Conservation (phyloP, 2,797 vertebrate species). For the Molossus alvarezi region DNA sequence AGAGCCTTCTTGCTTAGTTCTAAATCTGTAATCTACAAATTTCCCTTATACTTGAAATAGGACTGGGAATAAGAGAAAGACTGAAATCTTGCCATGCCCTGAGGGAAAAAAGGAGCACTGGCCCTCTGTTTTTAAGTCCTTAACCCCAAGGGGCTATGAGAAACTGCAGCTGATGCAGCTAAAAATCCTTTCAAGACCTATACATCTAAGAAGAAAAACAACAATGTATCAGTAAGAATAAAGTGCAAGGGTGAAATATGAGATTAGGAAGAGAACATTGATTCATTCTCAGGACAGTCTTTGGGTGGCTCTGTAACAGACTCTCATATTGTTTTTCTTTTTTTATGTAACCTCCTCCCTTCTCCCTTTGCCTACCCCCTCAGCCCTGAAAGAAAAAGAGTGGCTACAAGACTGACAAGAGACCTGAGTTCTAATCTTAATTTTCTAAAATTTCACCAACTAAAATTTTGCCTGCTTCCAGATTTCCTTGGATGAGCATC, state of each 20-base stretch:
- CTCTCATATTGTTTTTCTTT: not conserved
- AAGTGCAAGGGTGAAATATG: not conserved
- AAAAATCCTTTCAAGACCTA: constrained; percentile 63
- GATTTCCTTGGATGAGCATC: constrained; percentile 3
- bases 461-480: constrained; percentile 33
- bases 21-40: constrained; percentile 41
- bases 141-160: constrained; percentile 57
- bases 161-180: constrained; percentile 31
- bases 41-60: not conserved
- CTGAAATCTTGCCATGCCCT: constrained; percentile 58
- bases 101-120: constrained; percentile 15
- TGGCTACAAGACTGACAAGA: not conserved
- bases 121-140: constrained; percentile 47
- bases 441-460: constrained; percentile 53
- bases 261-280: constrained; percentile 27
- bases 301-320: not conserved
- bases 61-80: not conserved
- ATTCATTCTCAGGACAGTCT: constrained; percentile 8
- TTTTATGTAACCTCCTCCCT: not conserved
- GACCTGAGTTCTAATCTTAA: constrained; percentile 3
- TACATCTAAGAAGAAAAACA: not conserved
- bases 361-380: not conserved
- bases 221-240: not conserved
- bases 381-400: not conserved
- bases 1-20: constrained; percentile 33